These are phyloP conservation scores for Enteromius mattozi DNA, from an alignment of 2,797 vertebrate genomes.

Conservation along the genomic window DNA sequence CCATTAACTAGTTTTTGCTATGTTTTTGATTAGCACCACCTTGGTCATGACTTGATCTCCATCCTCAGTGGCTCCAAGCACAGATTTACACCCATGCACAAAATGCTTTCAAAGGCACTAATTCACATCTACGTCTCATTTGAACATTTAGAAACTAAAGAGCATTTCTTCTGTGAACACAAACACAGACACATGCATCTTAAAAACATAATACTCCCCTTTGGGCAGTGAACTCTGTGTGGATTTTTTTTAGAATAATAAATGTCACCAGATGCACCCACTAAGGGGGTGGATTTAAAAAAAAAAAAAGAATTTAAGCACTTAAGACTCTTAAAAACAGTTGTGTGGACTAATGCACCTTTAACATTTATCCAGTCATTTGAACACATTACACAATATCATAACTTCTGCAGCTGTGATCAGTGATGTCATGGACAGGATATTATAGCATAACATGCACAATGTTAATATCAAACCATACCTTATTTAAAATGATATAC, in stretches of 20 bases:
- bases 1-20: slow-evolving; percentile 1
- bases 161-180: not conserved
- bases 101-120: not conserved
- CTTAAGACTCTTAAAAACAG: not conserved
- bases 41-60: not conserved
- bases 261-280: not conserved
- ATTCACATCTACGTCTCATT: not conserved
- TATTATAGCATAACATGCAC: no score
- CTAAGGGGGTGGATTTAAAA: not conserved
- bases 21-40: not conserved
- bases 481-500: not conserved
- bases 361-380: not conserved
- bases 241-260: not conserved
- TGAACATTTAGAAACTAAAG: not conserved
- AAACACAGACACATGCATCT: not conserved
- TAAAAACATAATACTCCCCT: not conserved
- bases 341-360: not conserved
- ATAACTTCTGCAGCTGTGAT: not conserved
- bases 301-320: not conserved
- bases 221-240: not conserved
- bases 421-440: not conserved
- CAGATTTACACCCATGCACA: not conserved
- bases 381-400: not conserved
- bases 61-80: not conserved
- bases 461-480: no score